Base-by-base conservation (phyloP, 2,113 vertebrate genomes). In the Marmota monax region DNA sequence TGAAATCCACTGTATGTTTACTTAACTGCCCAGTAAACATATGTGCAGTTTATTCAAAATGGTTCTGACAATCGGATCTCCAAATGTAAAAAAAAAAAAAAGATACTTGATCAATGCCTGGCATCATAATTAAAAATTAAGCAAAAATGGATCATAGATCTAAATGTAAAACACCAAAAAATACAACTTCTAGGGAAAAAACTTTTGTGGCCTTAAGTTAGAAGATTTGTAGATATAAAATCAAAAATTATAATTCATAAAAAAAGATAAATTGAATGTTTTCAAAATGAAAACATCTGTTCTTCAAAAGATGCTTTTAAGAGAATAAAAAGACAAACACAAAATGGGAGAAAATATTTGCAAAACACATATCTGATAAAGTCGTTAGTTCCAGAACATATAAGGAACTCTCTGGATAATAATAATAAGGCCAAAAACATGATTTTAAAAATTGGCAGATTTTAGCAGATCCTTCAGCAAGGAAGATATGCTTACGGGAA, bases 241-340 rank as follows among this genome's bases (percentile, higher is more conserved):
- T 2, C n/a, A 74, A 73, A 79, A 79, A 56, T 45, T 56, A 58
- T 20, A 39, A 48, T 80, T 76, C 51, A 82, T 74, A 87, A 87
- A 87, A 82, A 70, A 84, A 42, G 48, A 90, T 69, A 87, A 79
- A 48, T 70, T n/a, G 25, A 29, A 37, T 13, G 16, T 84, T 63
- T 77, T 82, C 10, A 85, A 91, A 94, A 58, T 61, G 51, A 77
- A 96, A 95, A 72, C 48, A 84, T 88, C 22, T 82, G 2, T 12
- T 88, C 85, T 90, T 95, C n/a, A 65, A 96, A 94, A 93, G 76
- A 82, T 42, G 77, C 48, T 79, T 0, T 79, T 88, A 73, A 74
- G 79, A 94, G 45, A 88, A 76, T 39, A 67, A 48, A 90, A 88
- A 84, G 39, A 83, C 17, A 73, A 82, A n/a, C 10, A 32, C 22